These are phyloP conservation scores for Arvicanthis niloticus DNA, from an alignment of 2,113 vertebrate species.

Conservation along the genomic window DNA sequence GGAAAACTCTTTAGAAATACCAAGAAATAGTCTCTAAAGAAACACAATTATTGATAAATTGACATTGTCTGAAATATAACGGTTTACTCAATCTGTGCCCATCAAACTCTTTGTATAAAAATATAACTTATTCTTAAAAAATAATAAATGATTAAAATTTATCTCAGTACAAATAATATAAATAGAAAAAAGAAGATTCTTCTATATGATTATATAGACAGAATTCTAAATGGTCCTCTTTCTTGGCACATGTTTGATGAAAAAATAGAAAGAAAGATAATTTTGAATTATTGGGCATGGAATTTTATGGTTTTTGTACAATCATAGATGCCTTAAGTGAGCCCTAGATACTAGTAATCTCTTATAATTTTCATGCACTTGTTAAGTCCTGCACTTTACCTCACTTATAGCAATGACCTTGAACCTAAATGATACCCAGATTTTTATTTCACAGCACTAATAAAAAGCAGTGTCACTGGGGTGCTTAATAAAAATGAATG, in stretches of 20 bases:
- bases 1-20: background rate
- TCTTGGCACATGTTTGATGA: background rate
- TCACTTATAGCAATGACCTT: conserved; percentile 58
- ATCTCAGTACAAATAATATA: background rate
- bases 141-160: background rate
- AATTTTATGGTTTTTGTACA: conserved; percentile 19
- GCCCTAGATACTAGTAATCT: conserved; percentile 58
- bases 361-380: conserved; percentile 71
- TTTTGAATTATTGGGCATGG: conserved; percentile 9
- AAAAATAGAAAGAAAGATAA: background rate
- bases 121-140: background rate
- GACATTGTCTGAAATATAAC: background rate
- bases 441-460: conserved; percentile 71
- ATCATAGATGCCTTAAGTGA: background rate
- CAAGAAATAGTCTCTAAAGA: background rate
- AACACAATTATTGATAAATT: background rate
- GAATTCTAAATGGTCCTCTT: background rate
- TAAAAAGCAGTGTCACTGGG: conserved; percentile 72
- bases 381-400: conserved; percentile 58
- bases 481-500: conserved; percentile 78
- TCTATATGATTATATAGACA: background rate
- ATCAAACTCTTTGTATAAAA: background rate
- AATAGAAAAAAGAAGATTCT: background rate
- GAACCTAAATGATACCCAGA: conserved; percentile 51
- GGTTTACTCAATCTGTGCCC: background rate